Evolutionary conservation across 2,797 vertebrate genomes (phyloP).

Genomic region (Uromys caudimaculatus): DNA sequence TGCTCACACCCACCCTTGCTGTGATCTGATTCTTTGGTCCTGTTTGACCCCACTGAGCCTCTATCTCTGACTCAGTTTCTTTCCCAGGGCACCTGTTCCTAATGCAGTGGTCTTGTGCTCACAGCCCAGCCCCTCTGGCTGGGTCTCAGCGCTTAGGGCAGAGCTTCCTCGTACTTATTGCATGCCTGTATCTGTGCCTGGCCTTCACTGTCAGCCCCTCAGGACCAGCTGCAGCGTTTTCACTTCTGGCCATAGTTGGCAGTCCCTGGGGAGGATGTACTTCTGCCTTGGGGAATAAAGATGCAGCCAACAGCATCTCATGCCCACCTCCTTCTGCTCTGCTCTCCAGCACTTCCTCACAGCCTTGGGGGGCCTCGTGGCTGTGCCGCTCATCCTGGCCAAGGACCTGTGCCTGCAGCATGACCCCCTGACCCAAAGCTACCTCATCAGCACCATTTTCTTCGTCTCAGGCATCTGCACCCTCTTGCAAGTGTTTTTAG

Average conservation of each 20-base stretch:
- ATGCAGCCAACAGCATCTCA: background rate
- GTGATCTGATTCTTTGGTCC: background rate
- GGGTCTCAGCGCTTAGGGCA: background rate
- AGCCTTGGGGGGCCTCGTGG: conserved; percentile 95
- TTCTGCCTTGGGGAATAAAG: background rate
- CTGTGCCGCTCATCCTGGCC: conserved; percentile 95
- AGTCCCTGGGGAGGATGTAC: fast-evolving
- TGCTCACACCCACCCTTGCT: background rate
- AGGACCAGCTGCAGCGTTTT: background rate
- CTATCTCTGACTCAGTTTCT: background rate
- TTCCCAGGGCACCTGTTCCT: background rate
- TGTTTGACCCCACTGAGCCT: background rate
- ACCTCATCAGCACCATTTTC: conserved; percentile 98
- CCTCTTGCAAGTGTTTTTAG: conserved; percentile 95
- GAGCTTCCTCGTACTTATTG: background rate
- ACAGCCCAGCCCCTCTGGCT: background rate
- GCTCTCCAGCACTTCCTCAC: conserved; percentile 95
- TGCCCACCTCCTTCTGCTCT: conserved; percentile 56
- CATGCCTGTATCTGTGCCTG: background rate
- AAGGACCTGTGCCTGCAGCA: conserved; percentile 95
- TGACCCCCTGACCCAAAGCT: conserved; percentile 94
- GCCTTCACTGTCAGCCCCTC: background rate
- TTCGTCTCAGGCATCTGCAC: conserved; percentile 97
- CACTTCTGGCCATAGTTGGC: background rate
- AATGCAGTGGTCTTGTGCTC: background rate